A percentile compares a stretch with the other conserved stretches of the same genome.
These are phyloP conservation scores for Lasioglossum malachurum DNA, from an alignment of 2,888 invertebrate species.

Conservation along the genomic window DNA sequence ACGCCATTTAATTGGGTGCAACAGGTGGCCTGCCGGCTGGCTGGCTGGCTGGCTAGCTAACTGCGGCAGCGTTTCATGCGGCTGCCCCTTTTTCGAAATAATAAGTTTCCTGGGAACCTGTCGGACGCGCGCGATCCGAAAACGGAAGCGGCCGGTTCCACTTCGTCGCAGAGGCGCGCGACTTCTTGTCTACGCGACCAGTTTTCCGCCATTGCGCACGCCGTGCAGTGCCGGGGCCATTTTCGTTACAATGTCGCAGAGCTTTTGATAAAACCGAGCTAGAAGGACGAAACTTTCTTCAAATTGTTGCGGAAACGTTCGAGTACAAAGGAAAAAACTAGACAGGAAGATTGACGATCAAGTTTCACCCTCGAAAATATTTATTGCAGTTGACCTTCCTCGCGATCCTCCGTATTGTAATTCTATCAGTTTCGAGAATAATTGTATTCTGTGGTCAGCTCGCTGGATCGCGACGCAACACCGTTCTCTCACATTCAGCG, in stretches of 20 bases:
- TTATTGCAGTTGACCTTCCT: background rate
- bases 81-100: slow-evolving; percentile 63
- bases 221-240: background rate
- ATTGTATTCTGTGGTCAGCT: background rate
- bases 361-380: background rate
- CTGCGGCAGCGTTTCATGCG: slow-evolving; percentile 35
- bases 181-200: slow-evolving; percentile 36
- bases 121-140: slow-evolving; percentile 46
- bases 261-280: background rate
- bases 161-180: slow-evolving; percentile 37
- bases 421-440: background rate
- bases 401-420: no score
- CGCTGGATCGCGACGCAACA: background rate
- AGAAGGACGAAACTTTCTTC: background rate
- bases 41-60: slow-evolving; percentile 25
- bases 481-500: slow-evolving; percentile 12
- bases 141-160: slow-evolving; percentile 67
- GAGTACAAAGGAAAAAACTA: background rate
- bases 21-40: slow-evolving; percentile 64
- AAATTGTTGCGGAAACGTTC: background rate
- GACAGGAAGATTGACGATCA: no score
- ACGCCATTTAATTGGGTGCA: slow-evolving; percentile 78
- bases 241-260: background rate
- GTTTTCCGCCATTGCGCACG: slow-evolving; percentile 33
- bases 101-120: slow-evolving; percentile 61